phyloP scores from a whole-genome alignment of 35 echinoderm and acorn worm genomes.

The Ophiothrix spiculata region DNA sequence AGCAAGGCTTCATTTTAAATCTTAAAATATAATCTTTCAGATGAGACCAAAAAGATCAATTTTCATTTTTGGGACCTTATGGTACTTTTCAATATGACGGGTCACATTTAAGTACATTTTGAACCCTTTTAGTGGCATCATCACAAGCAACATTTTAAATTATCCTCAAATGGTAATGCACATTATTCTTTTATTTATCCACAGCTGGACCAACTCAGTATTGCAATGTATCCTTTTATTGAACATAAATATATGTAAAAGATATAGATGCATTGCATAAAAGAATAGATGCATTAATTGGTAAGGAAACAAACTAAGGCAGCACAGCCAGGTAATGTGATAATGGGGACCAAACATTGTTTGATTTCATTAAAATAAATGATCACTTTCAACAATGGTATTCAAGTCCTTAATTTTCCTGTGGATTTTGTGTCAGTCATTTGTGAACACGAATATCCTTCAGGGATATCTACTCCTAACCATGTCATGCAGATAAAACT shows the following conservation, averaged over 20 bases:
- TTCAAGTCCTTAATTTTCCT: neutral
- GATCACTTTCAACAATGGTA: neutral
- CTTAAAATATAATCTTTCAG: neutral
- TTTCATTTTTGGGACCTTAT: neutral
- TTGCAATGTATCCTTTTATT: slow-evolving; percentile 76
- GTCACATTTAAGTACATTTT: no score
- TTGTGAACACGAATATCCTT: no score
- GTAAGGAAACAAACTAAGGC: neutral
- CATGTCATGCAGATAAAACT: no score
- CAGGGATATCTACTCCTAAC: no score
- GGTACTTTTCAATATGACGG: no score
- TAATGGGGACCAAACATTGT: neutral
- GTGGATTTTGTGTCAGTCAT: no score
- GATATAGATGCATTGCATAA: no score
- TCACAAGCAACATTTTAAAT: neutral
- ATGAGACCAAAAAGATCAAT: neutral
- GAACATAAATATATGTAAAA: no score
- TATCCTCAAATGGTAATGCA: neutral
- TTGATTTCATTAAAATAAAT: neutral
- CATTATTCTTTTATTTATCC: neutral
- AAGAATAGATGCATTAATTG: neutral
- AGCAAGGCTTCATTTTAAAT: no score
- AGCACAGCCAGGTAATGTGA: neutral
- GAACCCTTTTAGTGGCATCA: neutral
- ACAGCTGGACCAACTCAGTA: slow-evolving; percentile 65